These are phyloP conservation scores for Diaphora mendica DNA, from an alignment of 2,888 invertebrate genomes.

Conservation along the genomic window DNA sequence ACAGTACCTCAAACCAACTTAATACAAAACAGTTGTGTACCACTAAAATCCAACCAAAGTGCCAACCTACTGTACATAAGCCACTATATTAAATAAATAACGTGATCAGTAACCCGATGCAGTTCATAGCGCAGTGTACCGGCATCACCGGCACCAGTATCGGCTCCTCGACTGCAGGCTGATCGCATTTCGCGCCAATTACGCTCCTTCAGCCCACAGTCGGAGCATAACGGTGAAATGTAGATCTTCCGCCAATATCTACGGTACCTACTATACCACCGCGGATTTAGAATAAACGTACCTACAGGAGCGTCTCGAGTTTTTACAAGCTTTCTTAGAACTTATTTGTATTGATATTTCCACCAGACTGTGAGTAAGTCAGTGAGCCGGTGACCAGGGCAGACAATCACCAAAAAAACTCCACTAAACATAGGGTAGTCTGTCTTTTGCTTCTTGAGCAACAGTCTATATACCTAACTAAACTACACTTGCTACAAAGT, in stretches of 20 bases:
- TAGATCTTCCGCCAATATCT: conserved; percentile 24
- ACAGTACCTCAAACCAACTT: no score
- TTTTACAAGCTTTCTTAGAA: not conserved
- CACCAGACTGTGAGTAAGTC: not conserved
- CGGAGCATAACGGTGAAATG: conserved; percentile 16
- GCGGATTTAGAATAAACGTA: conserved; percentile 11
- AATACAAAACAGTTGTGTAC: no score
- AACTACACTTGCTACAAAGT: not conserved
- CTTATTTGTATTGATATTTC: not conserved
- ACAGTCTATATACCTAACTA: not conserved
- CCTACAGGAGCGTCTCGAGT: not conserved
- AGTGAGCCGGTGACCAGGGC: not conserved
- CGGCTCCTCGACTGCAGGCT: conserved; percentile 34
- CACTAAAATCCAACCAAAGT: not conserved
- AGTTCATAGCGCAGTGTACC: conserved; percentile 19
- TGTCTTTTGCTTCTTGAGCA: not conserved
- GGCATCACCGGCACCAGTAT: conserved; percentile 2
- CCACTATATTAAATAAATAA: conserved; percentile 6
- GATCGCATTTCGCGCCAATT: conserved; percentile 65
- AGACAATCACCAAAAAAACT: not conserved
- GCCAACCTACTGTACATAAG: not conserved
- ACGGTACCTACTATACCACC: not conserved
- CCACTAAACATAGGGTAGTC: not conserved
- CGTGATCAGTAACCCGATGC: conserved; percentile 27
- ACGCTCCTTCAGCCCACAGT: conserved; percentile 49